Conservation (phyloP, 2,888 invertebrate species). For the Latrodectus hesperus region DNA sequence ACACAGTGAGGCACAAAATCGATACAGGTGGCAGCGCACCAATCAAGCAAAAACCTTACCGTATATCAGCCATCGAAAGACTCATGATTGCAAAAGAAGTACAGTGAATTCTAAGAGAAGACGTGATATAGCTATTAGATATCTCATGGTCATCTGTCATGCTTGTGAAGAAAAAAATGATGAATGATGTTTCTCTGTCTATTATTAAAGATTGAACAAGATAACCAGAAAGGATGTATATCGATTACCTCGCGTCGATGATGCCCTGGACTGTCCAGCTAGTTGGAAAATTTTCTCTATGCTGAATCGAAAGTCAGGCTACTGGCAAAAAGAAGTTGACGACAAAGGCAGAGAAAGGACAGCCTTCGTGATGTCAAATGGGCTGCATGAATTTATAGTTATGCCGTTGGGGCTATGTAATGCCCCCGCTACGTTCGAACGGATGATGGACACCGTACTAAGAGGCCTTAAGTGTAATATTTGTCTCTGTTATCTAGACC, state of each 20-base stretch:
- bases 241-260: not conserved
- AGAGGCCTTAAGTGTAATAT: slow-evolving; percentile 62
- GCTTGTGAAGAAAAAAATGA: not conserved
- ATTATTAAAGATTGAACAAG: not conserved
- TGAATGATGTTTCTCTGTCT: not conserved
- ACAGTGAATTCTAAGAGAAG: slow-evolving; percentile 4
- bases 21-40: no score
- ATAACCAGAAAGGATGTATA: slow-evolving; percentile 8
- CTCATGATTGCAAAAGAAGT: slow-evolving; percentile 9
- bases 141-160: not conserved
- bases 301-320: not conserved
- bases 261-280: not conserved
- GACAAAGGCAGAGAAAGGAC: slow-evolving; percentile 69
- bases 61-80: not conserved
- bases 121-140: slow-evolving; percentile 9
- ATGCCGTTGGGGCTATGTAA: not conserved
- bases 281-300: not conserved
- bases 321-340: not conserved
- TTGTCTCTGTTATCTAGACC: slow-evolving; percentile 66
- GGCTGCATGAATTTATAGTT: slow-evolving; percentile 17
- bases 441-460: slow-evolving; percentile 70
- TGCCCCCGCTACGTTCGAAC: slow-evolving; percentile 70
- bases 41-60: no score
- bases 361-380: slow-evolving; percentile 70
- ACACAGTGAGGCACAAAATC: no score